Conservation (phyloP, 1,140 invertebrate species). For the Schlechtendalia chinensis region DNA sequence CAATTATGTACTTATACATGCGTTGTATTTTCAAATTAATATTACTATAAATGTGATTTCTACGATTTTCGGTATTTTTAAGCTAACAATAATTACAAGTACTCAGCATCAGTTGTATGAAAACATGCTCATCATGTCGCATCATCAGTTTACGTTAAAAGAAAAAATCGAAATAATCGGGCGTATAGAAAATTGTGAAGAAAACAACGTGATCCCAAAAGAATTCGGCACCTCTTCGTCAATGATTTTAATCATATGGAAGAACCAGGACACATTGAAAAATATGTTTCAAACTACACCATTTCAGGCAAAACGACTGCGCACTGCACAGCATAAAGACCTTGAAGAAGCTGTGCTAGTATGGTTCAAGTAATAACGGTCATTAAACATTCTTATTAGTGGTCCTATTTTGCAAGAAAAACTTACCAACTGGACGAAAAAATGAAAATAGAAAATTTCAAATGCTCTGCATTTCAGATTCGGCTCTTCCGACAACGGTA, state of each 20-base stretch:
- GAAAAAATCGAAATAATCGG: constrained; percentile 36
- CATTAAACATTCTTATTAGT: constrained; percentile 54
- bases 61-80: too few species aligned
- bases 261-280: constrained; percentile 23
- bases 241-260: constrained; percentile 38
- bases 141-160: constrained; percentile 7
- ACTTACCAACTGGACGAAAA: constrained; percentile 54
- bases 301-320: constrained; percentile 21
- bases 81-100: not conserved
- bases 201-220: not conserved
- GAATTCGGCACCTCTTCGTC: constrained; percentile 26
- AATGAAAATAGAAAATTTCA: constrained; percentile 29
- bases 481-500: not conserved
- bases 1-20: too few species aligned
- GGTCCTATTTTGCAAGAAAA: constrained; percentile 55
- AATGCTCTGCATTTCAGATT: constrained; percentile 22
- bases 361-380: constrained; percentile 55
- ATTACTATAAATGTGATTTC: not conserved
- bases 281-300: constrained; percentile 37
- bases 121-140: not conserved
- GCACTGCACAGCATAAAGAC: constrained; percentile 51
- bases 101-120: constrained; percentile 7
- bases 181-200: too few species aligned
- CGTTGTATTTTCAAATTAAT: too few species aligned
- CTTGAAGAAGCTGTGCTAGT: constrained; percentile 54